A percentile compares a stretch with the other conserved stretches of the same genome.
Conservation (phyloP, 1,140 invertebrate species). For the Elymnias hypermnestra region DNA sequence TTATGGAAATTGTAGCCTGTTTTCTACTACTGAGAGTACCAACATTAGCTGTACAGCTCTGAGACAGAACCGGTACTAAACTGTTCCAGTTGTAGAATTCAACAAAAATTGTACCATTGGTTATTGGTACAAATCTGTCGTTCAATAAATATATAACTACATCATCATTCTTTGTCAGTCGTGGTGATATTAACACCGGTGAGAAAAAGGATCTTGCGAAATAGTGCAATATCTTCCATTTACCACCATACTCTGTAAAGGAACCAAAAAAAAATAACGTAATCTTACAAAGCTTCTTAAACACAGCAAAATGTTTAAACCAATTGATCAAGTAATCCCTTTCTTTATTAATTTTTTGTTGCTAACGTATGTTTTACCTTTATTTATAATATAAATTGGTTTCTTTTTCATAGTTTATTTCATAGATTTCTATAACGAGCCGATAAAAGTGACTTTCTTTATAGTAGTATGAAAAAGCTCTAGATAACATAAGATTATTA, state of each 20-base stretch:
- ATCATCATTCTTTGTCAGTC: conserved; percentile 36
- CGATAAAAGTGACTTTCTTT: too few relatives aligned
- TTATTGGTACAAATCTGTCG: conserved; percentile 58
- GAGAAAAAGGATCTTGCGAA: conserved; percentile 91
- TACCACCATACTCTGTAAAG: conserved; percentile 87
- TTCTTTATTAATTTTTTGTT: too few relatives aligned
- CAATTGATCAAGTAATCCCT: too few relatives aligned
- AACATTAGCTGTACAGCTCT: conserved; percentile 32
- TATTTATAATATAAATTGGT: too few relatives aligned
- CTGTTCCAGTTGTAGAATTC: conserved; percentile 58
- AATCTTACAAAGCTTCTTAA: too few relatives aligned
- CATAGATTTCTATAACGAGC: too few relatives aligned
- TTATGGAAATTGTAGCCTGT: conserved; percentile 31
- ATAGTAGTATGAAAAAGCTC: too few relatives aligned
- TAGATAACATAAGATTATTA: too few relatives aligned
- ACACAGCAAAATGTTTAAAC: too few relatives aligned
- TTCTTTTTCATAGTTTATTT: too few relatives aligned
- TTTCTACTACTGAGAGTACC: conserved; percentile 40
- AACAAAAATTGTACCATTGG: conserved; percentile 44
- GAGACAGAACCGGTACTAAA: conserved; percentile 35
- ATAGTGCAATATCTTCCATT: conserved; percentile 96
- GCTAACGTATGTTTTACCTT: too few relatives aligned
- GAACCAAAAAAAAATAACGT: too few relatives aligned
- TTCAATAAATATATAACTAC: conserved; percentile 62
- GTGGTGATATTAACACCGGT: conserved; percentile 77